A percentile compares a stretch with the other conserved stretches of the same genome.
These are phyloP conservation scores for Morpho helenor DNA, from an alignment of 2,888 invertebrate species.

Conservation along the genomic window DNA sequence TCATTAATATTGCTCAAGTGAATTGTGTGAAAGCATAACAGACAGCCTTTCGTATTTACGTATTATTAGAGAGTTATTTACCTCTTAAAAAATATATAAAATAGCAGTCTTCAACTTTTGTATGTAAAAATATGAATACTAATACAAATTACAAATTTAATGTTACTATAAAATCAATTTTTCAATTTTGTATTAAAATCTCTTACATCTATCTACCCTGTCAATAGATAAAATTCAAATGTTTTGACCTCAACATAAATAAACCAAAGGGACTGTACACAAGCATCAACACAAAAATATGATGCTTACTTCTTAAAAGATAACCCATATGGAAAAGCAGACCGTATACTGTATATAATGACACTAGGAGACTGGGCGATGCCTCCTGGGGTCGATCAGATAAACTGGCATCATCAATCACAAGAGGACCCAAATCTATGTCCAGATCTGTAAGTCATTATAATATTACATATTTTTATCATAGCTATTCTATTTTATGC, in stretches of 20 bases:
- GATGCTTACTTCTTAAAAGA: constrained; percentile 74
- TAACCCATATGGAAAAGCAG: constrained; percentile 74
- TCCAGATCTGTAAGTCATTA: constrained; percentile 68
- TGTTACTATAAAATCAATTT: no score
- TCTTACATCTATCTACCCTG: no score
- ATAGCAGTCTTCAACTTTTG: no score
- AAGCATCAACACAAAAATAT: constrained; percentile 40
- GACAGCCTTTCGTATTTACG: no score
- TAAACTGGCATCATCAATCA: constrained; percentile 56
- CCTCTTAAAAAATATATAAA: no score
- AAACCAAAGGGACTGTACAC: constrained; percentile 5
- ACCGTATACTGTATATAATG: constrained; percentile 72
- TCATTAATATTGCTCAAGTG: no score
- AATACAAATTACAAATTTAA: no score
- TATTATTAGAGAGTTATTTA: no score
- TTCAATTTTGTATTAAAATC: no score
- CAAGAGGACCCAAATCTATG: constrained; percentile 64
- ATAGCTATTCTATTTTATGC: background rate
- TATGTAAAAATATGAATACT: no score
- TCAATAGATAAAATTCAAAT: no score
- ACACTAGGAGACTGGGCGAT: constrained; percentile 62
- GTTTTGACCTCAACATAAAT: background rate
- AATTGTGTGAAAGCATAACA: no score
- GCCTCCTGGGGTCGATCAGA: constrained; percentile 47
- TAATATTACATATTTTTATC: constrained; percentile 15